These are phyloP conservation scores for Menura novaehollandiae DNA, from an alignment of 2,113 vertebrate species.

Conservation along the genomic window DNA sequence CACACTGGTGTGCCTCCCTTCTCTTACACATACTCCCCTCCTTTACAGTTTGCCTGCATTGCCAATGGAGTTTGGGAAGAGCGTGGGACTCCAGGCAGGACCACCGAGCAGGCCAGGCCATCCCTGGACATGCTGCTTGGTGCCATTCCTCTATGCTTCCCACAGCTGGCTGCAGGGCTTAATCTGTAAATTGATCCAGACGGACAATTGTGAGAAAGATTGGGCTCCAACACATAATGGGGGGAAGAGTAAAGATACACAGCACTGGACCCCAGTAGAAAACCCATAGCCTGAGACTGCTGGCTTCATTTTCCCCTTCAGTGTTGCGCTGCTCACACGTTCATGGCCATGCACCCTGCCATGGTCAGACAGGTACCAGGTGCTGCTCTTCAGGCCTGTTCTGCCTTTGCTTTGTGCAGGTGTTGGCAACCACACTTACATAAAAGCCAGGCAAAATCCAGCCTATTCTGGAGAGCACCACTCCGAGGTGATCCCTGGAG, in stretches of 20 bases:
- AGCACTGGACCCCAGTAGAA: neutral
- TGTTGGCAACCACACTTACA: neutral
- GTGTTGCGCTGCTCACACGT: neutral
- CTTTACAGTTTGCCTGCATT: neutral
- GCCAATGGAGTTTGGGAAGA: neutral
- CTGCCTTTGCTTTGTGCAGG: neutral
- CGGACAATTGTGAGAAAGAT: constrained; percentile 31
- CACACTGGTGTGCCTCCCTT: neutral
- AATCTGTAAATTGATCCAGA: neutral
- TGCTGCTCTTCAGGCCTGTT: constrained; percentile 17
- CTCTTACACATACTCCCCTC: neutral
- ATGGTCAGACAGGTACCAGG: neutral
- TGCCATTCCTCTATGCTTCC: neutral
- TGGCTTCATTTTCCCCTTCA: neutral
- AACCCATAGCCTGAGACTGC: neutral
- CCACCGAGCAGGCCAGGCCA: neutral
- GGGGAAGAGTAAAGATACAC: neutral
- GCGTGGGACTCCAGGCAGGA: neutral
- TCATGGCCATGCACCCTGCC: neutral
- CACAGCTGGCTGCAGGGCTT: neutral
- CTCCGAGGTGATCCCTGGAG: neutral
- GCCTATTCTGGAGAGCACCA: neutral
- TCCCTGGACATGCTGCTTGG: neutral
- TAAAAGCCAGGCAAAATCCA: neutral
- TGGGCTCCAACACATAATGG: neutral